A percentile compares a stretch with the other conserved stretches of the same genome.
Conservation (phyloP, 2,797 vertebrate species). For the Hemitrygon akajei region DNA sequence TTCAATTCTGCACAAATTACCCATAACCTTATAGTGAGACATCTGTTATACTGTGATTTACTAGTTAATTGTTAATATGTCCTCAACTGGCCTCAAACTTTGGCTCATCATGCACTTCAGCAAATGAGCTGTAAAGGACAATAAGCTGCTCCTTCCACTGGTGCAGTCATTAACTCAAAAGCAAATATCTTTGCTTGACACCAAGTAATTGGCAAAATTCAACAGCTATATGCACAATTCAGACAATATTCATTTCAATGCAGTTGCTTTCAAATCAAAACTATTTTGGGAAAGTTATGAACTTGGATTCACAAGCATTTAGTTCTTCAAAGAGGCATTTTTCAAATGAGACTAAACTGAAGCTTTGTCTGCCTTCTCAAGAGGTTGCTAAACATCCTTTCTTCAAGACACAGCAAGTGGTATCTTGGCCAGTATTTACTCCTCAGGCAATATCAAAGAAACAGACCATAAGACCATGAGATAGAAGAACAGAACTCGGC, state of each 20-base stretch:
- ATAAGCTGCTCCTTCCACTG: background rate
- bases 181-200: background rate
- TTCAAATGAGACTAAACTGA: background rate
- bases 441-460: background rate
- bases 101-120: background rate
- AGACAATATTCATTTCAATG: background rate
- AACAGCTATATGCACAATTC: background rate
- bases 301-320: background rate
- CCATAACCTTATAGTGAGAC: background rate
- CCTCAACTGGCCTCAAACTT: background rate
- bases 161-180: background rate
- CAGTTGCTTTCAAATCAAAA: background rate
- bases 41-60: background rate
- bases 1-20: background rate
- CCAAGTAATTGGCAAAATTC: background rate
- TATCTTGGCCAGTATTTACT: no score
- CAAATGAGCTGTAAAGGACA: background rate
- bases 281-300: background rate
- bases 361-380: background rate
- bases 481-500: no score
- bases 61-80: background rate
- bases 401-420: background rate
- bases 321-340: background rate
- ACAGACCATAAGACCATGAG: background rate
- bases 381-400: background rate